These are phyloP conservation scores for Xanthia icteritia DNA, from an alignment of 2,888 invertebrate species.

Conservation along the genomic window DNA sequence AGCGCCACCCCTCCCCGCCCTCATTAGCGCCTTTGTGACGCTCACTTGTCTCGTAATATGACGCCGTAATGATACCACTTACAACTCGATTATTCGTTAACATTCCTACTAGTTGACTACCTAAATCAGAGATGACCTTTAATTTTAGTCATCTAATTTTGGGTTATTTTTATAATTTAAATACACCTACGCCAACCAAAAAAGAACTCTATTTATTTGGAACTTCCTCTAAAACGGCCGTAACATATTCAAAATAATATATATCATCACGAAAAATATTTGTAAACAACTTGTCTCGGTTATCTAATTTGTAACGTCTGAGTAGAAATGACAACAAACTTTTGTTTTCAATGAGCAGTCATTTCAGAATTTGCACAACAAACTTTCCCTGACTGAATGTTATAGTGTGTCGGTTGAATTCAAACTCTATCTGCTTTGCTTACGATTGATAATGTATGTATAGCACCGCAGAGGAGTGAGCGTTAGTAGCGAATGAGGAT, in stretches of 20 bases:
- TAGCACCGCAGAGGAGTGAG: constrained; percentile 66
- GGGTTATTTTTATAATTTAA: constrained; percentile 7
- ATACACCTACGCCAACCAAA: background rate
- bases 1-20: constrained; percentile 77
- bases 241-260: background rate
- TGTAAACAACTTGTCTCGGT: constrained; percentile 10
- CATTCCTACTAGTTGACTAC: constrained; percentile 58
- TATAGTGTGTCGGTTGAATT: constrained; percentile 66
- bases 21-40: constrained; percentile 90
- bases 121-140: constrained; percentile 40
- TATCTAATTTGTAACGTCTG: constrained; percentile 47
- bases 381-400: constrained; percentile 62
- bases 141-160: background rate
- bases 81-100: constrained; percentile 81
- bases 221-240: background rate
- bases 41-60: constrained; percentile 89
- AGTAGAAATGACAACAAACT: constrained; percentile 60
- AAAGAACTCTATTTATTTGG: background rate
- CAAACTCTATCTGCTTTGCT: constrained; percentile 75
- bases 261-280: constrained; percentile 10
- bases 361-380: constrained; percentile 63
- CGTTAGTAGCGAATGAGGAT: constrained; percentile 73
- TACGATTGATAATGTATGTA: constrained; percentile 79
- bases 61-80: constrained; percentile 87
- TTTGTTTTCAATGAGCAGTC: constrained; percentile 66